These are phyloP conservation scores for Lucilia sericata DNA, from an alignment of 1,140 invertebrate genomes.

Conservation along the genomic window DNA sequence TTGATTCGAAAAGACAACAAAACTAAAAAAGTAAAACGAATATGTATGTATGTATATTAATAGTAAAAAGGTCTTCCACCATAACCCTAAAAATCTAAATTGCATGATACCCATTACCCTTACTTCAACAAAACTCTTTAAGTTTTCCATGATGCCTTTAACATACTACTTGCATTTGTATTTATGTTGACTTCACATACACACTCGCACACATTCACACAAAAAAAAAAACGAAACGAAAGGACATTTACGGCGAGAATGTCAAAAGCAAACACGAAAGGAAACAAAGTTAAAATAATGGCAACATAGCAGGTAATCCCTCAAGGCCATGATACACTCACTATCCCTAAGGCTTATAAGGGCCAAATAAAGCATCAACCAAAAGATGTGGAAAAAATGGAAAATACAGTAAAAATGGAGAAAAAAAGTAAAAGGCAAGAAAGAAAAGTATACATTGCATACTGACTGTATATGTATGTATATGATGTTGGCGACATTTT, in stretches of 20 bases:
- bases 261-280: slow-evolving; percentile 20
- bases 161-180: too few relatives aligned
- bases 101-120: too few relatives aligned
- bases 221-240: neutral
- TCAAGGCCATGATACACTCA: neutral
- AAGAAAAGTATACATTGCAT: neutral
- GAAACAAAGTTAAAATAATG: slow-evolving; percentile 27
- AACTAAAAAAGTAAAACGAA: too few relatives aligned
- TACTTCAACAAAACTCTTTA: too few relatives aligned
- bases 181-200: neutral
- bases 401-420: neutral
- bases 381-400: neutral
- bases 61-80: too few relatives aligned
- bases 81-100: too few relatives aligned
- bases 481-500: neutral
- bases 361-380: neutral
- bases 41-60: too few relatives aligned
- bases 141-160: too few relatives aligned
- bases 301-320: slow-evolving; percentile 28
- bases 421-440: neutral
- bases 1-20: too few relatives aligned
- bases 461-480: neutral
- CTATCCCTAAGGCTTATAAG: neutral
- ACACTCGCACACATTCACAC: neutral
- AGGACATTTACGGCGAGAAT: slow-evolving; percentile 14